Conservation (phyloP, 2,113 vertebrate species). For the Myrmophylax atrothorax region DNA sequence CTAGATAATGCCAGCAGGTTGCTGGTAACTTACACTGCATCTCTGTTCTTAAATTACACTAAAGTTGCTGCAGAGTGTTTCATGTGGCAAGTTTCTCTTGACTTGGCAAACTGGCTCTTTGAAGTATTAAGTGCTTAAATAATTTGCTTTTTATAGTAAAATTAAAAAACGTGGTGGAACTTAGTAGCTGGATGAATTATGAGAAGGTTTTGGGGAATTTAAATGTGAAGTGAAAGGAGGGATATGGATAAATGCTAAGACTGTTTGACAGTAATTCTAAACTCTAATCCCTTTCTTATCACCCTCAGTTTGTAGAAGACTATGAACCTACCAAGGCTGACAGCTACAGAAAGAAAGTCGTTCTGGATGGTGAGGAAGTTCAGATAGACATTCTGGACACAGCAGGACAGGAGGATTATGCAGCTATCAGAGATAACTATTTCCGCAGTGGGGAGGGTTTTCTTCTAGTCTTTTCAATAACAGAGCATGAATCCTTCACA, state of each 20-base stretch:
- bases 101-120: not conserved
- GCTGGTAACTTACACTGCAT: not conserved
- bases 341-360: slow-evolving; percentile 99
- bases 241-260: not conserved
- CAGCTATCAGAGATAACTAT: slow-evolving; percentile 98
- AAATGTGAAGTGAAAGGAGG: not conserved
- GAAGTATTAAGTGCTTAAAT: slow-evolving; percentile 5
- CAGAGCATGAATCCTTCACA: slow-evolving; percentile 91
- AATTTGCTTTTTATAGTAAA: not conserved
- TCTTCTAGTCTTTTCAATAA: slow-evolving; percentile 96
- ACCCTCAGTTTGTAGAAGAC: slow-evolving; percentile 94
- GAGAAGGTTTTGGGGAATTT: not conserved
- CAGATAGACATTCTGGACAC: slow-evolving; percentile 95
- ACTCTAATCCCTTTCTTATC: not conserved
- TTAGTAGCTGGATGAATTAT: not conserved
- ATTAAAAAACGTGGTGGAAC: not conserved
- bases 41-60: not conserved
- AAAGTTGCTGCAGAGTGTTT: not conserved
- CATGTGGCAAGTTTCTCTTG: not conserved
- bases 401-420: slow-evolving; percentile 94
- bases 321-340: slow-evolving; percentile 98
- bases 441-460: slow-evolving; percentile 97
- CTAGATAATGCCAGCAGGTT: not conserved
- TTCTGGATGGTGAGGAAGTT: slow-evolving; percentile 95
- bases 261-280: not conserved